phyloP scores from a whole-genome alignment of 1,140 invertebrate species.

The Panulirus ornatus region DNA sequence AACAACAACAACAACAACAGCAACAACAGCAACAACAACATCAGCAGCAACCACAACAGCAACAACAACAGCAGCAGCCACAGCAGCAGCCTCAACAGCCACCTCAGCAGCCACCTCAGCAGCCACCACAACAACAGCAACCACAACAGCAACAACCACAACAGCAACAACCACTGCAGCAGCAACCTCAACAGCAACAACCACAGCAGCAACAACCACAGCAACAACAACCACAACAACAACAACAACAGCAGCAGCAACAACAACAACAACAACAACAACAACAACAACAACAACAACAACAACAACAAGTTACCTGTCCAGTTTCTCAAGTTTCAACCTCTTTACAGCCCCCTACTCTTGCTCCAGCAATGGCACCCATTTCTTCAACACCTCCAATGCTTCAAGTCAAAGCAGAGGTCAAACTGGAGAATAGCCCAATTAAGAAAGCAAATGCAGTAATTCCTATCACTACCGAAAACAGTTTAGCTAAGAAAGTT shows the following conservation, averaged over 20 bases:
- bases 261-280: conserved; percentile 68
- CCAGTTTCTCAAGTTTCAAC: conserved; percentile 37
- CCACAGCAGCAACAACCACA: conserved; percentile 76
- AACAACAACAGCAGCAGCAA: conserved; percentile 77
- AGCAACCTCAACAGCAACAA: conserved; percentile 58
- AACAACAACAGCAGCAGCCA: conserved; percentile 75
- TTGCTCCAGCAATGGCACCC: conserved; percentile 39
- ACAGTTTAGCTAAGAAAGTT: conserved; percentile 34
- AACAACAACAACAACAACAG: conserved; percentile 76
- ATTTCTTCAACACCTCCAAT: conserved; percentile 23
- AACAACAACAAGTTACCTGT: conserved; percentile 65
- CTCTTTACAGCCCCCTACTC: conserved; percentile 44
- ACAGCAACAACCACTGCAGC: conserved; percentile 73
- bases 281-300: conserved; percentile 77
- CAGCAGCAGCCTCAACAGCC: conserved; percentile 77
- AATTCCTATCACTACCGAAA: conserved; percentile 3
- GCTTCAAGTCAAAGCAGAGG: conserved; percentile 34
- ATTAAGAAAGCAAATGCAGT: conserved; percentile 36
- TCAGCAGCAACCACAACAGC: conserved; percentile 62
- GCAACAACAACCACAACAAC: conserved; percentile 77
- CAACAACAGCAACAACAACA: conserved; percentile 73
- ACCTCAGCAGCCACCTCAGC: conserved; percentile 74
- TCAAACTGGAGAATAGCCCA: conserved; percentile 2
- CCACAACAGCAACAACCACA: conserved; percentile 76
- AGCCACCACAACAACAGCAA: conserved; percentile 71